Conservation (phyloP, 35 echinoderm and acorn worm genomes). For the Apostichopus californicus region DNA sequence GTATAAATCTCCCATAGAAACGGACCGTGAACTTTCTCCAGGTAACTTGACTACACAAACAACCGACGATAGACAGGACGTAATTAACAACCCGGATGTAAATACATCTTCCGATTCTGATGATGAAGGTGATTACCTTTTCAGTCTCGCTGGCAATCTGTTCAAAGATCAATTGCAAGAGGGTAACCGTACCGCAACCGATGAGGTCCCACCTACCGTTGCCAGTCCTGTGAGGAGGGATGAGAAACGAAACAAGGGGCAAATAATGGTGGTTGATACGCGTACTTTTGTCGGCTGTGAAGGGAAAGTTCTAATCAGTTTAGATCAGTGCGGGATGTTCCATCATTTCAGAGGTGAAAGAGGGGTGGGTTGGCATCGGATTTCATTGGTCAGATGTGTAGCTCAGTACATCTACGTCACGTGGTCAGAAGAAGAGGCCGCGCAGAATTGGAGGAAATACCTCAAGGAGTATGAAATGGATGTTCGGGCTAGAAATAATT, state of each 20-base stretch:
- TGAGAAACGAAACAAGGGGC: not conserved
- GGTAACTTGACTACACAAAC: not conserved
- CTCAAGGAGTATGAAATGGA: conserved; percentile 25
- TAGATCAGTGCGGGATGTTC: conserved; percentile 45
- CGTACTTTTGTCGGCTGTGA: conserved; percentile 47
- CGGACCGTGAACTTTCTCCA: not conserved
- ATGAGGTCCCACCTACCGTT: too few species aligned
- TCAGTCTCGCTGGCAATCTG: not conserved
- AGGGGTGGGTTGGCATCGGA: conserved; percentile 41
- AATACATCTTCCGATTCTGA: not conserved
- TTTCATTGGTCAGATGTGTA: conserved; percentile 38
- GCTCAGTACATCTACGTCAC: conserved; percentile 48
- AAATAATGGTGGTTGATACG: conserved; percentile 21
- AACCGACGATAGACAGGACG: too few species aligned
- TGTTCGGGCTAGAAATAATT: conserved; percentile 18
- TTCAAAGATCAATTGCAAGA: not conserved
- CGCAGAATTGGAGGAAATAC: conserved; percentile 40
- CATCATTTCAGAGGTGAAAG: conserved; percentile 22
- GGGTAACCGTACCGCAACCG: not conserved
- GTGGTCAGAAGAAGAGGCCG: conserved; percentile 41
- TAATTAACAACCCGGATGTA: too few species aligned
- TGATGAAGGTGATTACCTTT: not conserved
- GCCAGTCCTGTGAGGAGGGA: too few species aligned
- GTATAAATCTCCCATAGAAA: not conserved
- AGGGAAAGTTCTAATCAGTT: conserved; percentile 18